A percentile compares a stretch with the other conserved stretches of the same genome.
These are phyloP conservation scores for Metellina segmentata DNA, from an alignment of 2,888 invertebrate genomes.

Conservation along the genomic window DNA sequence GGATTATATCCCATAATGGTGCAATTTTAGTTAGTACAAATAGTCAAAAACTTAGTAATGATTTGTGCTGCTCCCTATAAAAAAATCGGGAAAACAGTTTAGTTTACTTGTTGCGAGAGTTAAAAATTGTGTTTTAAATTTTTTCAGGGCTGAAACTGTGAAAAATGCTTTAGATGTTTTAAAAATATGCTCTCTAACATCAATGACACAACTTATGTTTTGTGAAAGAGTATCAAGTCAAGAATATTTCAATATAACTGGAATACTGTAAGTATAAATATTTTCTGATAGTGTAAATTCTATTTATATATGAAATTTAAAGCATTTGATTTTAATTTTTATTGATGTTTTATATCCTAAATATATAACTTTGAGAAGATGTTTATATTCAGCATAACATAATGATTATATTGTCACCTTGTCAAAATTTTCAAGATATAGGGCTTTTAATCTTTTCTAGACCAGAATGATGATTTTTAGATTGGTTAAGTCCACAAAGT, in stretches of 20 bases:
- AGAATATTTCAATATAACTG: constrained; percentile 87
- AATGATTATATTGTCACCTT: no score
- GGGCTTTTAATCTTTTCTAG: no score
- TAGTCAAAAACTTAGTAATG: no score
- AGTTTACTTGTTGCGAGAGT: background rate
- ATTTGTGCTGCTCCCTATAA: no score
- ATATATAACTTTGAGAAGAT: no score
- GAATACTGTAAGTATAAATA: constrained; percentile 81
- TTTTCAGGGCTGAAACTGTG: constrained; percentile 88
- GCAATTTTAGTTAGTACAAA: no score
- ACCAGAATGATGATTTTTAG: no score
- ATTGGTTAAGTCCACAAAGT: no score
- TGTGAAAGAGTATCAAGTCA: constrained; percentile 80
- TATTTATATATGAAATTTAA: background rate
- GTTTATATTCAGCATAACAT: no score
- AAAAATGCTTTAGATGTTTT: constrained; percentile 91
- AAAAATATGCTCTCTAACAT: constrained; percentile 93
- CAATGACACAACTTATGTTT: constrained; percentile 85
- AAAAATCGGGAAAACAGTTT: no score
- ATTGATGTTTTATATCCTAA: background rate
- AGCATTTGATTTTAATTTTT: background rate
- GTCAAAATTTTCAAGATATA: no score
- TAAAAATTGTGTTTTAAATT: constrained; percentile 13
- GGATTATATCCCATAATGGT: no score
- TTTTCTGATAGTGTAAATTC: background rate